Percentiles rank a stretch among this genome's conserved stretches.
phyloP scores from a whole-genome alignment of 2,797 vertebrate genomes.

The Crocidura indochinensis region DNA sequence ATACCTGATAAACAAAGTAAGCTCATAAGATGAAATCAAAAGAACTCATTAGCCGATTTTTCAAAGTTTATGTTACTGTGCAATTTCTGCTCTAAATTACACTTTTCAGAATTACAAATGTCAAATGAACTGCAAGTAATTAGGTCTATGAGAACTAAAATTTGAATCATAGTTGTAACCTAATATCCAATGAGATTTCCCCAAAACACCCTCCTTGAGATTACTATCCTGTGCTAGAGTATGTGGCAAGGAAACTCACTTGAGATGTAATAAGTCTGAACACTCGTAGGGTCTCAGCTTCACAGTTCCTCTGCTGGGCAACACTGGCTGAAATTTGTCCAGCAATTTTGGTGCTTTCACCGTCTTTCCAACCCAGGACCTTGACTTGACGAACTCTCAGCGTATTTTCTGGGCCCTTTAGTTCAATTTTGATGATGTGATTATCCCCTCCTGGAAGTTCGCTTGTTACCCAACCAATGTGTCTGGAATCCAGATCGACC shows the following conservation, averaged over 20 bases:
- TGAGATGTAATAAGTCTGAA: conserved; percentile 99
- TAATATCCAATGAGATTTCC: conserved; percentile 15
- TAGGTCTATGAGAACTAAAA: conserved; percentile 21
- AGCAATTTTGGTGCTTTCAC: conserved; percentile 97
- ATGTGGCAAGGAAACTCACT: conserved; percentile 88
- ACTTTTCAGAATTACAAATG: conserved; percentile 1
- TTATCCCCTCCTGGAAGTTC: conserved; percentile 98
- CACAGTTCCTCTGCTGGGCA: conserved; percentile 98
- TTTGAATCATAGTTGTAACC: background rate
- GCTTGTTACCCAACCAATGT: conserved; percentile 99
- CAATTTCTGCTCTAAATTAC: background rate
- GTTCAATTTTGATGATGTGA: conserved; percentile 98
- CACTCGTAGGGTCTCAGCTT: conserved; percentile 97
- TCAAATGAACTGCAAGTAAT: background rate
- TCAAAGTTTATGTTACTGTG: background rate
- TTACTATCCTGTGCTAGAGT: background rate
- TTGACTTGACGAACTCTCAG: conserved; percentile 98
- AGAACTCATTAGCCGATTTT: conserved; percentile 2
- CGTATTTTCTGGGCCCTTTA: conserved; percentile 99
- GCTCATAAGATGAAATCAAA: conserved; percentile 13
- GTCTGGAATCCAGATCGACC: conserved; percentile 98
- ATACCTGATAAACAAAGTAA: conserved; percentile 92
- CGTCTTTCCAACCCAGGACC: conserved; percentile 99
- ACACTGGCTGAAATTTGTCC: conserved; percentile 98
- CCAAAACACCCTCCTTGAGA: conserved; percentile 18